These are phyloP conservation scores for Anaspis maculata DNA, from an alignment of 2,888 invertebrate genomes.

Conservation along the genomic window DNA sequence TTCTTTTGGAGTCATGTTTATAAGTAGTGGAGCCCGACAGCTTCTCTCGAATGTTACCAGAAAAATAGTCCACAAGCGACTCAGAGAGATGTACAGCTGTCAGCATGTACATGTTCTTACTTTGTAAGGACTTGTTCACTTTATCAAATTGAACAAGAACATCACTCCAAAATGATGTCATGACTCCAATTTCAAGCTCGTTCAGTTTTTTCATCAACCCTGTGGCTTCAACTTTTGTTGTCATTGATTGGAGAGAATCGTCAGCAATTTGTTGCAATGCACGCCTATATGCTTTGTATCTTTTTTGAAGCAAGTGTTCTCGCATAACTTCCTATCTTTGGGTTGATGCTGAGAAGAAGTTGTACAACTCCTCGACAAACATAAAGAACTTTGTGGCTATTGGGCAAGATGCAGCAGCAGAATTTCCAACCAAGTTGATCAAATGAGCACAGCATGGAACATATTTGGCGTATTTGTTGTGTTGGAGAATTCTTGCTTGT, in stretches of 20 bases:
- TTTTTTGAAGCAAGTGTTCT: background rate
- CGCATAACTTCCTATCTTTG: constrained; percentile 1
- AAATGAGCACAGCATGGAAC: constrained; percentile 27
- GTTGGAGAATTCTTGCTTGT: constrained; percentile 25
- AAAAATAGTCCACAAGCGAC: too few relatives aligned
- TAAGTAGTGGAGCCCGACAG: too few relatives aligned
- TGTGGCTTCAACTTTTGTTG: constrained; percentile 15
- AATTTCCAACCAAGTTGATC: constrained; percentile 25
- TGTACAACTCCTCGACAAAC: constrained; percentile 1
- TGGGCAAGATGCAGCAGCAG: constrained; percentile 8
- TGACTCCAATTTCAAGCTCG: constrained; percentile 14
- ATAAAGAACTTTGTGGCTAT: constrained; percentile 3
- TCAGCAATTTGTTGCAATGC: constrained; percentile 1
- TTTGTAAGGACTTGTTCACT: background rate
- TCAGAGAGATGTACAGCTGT: too few relatives aligned
- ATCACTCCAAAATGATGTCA: background rate
- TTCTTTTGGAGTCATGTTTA: too few relatives aligned
- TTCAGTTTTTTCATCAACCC: constrained; percentile 18
- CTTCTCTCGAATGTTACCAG: too few relatives aligned
- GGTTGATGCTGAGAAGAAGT: constrained; percentile 2
- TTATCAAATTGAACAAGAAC: too few relatives aligned
- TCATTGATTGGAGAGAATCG: constrained; percentile 1
- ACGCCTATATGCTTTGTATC: background rate
- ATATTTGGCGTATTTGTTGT: constrained; percentile 21
- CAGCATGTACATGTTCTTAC: too few relatives aligned